Base-by-base conservation (phyloP, 2,113 vertebrate genomes). In the Indicator maculatus region DNA sequence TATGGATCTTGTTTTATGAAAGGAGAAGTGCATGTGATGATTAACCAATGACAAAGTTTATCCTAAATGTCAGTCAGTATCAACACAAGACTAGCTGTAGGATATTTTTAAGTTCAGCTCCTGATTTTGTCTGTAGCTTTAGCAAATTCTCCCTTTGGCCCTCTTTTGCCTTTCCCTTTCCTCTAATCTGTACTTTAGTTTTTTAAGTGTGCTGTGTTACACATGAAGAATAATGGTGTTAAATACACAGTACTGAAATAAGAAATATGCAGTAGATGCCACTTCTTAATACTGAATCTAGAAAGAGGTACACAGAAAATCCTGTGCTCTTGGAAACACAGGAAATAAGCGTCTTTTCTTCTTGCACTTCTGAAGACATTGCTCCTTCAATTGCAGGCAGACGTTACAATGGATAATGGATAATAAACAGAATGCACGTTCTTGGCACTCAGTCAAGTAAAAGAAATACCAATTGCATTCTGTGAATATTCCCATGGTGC, bases 391-490 rank as follows among this genome's bases (percentile, higher is more conserved):
- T 45, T 31, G 59, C 79, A 95, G 59, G 63, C 63, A 95, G 82
- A 84, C 36, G 6, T 85, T 81, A 72, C 39, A 86, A 81, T 70
- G 72, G 91, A 74, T 91, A 75, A 84, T 31, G 67, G 91, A 87
- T 93, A 93, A 96, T 81, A 96, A 96, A 92, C 55, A 95, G 77
- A 80, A 93, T 93, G 92, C 89, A 63, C 30, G 7, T 90, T 96
- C 89, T 78, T 95, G 92, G 93, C 96, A 96, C 63, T 85, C 95
- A 94, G 93, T 97, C 96, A 97, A 96, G 96, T 97, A 96, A 93
- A 93, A 96, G 81, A 97, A 97, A 95, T 88, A 92, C 88, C 93
- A 96, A 80, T 92, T 97, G 91, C 95, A 63, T 96, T 96, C 95
- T 96, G 93, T 8, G 79, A 97, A 95, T 96, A 97, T 93, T 96